Base-by-base conservation (phyloP, 2,888 invertebrate genomes). In the Ochropleura leucogaster region DNA sequence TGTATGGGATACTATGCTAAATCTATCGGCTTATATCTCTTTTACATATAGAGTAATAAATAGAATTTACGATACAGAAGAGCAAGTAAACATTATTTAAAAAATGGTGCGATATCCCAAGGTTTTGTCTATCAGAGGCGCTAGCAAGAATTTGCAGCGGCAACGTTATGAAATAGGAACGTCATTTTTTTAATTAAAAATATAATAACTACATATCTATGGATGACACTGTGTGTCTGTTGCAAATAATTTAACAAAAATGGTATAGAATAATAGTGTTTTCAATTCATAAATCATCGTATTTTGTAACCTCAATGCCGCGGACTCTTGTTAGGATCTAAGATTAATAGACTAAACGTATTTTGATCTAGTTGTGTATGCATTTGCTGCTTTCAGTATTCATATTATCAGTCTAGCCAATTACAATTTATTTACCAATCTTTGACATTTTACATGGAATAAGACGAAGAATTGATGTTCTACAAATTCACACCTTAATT, bases 401-500 rank as follows among this genome's bases (percentile, higher is more conserved):
- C 20, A 49, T 53, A 42, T 42, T 10, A 46, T 71, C 42, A 60
- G 30, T 74, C 53, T 53, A 66, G 40, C 42, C 30, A 60, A 68
- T 68, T n/a, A 68, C 47, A n/a, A 63, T 53, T 59, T 69, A 51
- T 10, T 4, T 63, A 68, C 8, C 1, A 76, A 82, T 79, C 83
- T 83, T 85, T 86, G 81, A 77, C 83, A 85, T 85, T 79, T 79
- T 60, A 30, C 68, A 59, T 9, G 49, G 46, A 10, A 74, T 49
- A 53, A 9, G 44, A 30, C 12, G 16, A 70, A 42, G 10, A 53
- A 69, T 79, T 72, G 51, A 70, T 47, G 65, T 53, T 60, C 44
- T 51, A 59, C 57, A 16, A 57, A 72, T 55, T 75, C 40, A 68
- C 62, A 76, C 72, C 63, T 68, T 60, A 68, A 79, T 72, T 47